Conservation (phyloP, 2,113 vertebrate species). For the Alexandromys fortis region DNA sequence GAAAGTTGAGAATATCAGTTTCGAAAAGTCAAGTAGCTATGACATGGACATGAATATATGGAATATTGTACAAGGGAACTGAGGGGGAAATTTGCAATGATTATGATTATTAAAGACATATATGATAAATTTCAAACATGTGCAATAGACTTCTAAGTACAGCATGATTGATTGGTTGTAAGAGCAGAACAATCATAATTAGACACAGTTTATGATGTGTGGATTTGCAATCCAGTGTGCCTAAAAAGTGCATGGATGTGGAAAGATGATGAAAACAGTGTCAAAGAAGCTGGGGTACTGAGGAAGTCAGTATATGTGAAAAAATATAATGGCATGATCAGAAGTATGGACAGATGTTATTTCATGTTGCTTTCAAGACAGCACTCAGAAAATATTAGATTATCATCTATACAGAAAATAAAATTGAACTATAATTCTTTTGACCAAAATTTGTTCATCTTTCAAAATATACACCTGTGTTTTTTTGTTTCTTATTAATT, state of each 20-base stretch:
- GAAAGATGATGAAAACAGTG: not conserved
- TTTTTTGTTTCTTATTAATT: slow-evolving; percentile 13
- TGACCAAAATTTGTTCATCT: not conserved
- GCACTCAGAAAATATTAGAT: not conserved
- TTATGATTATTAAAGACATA: not conserved
- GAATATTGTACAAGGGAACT: not conserved
- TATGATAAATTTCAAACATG: not conserved
- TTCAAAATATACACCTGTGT: not conserved
- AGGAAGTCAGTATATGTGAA: not conserved
- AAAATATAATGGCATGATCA: not conserved
- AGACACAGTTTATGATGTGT: not conserved
- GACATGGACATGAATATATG: not conserved
- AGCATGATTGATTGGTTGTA: not conserved
- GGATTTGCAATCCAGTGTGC: not conserved
- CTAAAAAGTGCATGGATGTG: not conserved
- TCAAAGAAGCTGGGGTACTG: not conserved
- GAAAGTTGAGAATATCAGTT: not conserved
- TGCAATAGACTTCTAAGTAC: not conserved
- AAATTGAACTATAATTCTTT: not conserved
- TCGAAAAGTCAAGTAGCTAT: not conserved
- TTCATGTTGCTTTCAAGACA: not conserved
- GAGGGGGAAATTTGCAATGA: not conserved
- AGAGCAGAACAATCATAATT: not conserved
- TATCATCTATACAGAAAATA: not conserved
- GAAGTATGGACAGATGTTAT: not conserved